phyloP scores from a whole-genome alignment of 2,888 invertebrate species.

The Cheilosia scutellata region DNA sequence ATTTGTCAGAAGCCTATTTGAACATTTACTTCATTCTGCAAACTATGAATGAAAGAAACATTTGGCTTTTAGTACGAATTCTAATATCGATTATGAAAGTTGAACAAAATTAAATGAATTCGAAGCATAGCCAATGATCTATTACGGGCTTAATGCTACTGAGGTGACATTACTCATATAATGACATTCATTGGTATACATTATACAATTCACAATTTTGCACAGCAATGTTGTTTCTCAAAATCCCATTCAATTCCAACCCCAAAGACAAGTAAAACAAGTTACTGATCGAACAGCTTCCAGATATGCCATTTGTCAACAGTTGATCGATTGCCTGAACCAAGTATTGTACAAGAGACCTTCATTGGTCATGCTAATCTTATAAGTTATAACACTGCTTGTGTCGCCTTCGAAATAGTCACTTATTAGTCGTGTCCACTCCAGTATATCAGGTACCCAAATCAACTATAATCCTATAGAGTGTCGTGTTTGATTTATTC shows the following conservation, averaged over 20 bases:
- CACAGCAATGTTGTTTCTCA: not conserved
- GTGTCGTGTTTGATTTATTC: constrained; percentile 55
- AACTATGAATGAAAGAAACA: no score
- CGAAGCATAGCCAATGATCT: no score
- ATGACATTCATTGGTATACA: not conserved
- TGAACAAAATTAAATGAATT: no score
- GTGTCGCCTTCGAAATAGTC: constrained; percentile 14
- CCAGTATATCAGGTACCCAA: constrained; percentile 38
- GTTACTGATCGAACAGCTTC: constrained; percentile 1
- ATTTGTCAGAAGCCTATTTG: no score
- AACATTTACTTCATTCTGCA: no score
- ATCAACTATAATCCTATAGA: constrained; percentile 44
- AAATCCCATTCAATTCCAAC: not conserved
- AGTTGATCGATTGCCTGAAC: constrained; percentile 36
- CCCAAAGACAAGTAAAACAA: not conserved
- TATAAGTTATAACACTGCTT: constrained; percentile 14
- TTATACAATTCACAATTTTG: not conserved
- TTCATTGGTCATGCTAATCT: constrained; percentile 31
- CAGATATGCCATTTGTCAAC: constrained; percentile 30
- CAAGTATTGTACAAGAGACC: constrained; percentile 8
- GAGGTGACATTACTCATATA: not conserved
- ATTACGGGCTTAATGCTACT: not conserved
- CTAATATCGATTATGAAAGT: no score
- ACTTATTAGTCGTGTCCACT: constrained; percentile 25
- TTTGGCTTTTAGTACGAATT: no score